Percentiles rank a stretch among this genome's conserved stretches.
Evolutionary conservation across 2,797 vertebrate species (phyloP).

Genomic region (Phoebastria nigripes): DNA sequence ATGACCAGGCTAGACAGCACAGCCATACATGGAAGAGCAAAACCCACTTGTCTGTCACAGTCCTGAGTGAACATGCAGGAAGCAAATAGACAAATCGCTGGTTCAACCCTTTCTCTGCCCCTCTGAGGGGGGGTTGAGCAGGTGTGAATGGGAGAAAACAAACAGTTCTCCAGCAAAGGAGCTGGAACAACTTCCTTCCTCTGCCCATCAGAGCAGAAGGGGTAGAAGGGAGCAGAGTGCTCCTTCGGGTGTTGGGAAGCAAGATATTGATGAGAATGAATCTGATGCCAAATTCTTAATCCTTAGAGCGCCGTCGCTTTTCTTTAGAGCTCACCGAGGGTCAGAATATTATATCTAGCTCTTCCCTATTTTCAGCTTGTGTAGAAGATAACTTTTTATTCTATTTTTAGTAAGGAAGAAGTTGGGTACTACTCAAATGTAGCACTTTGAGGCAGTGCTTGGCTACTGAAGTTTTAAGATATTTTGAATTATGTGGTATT

Average conservation of each 20-base stretch:
- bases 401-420: constrained; percentile 31
- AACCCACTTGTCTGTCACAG: not conserved
- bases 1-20: not conserved
- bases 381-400: constrained; percentile 9
- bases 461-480: not conserved
- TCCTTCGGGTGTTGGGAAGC: not conserved
- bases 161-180: not conserved
- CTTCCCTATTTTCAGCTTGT: constrained; percentile 22
- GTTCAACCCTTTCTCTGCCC: not conserved
- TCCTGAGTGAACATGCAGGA: not conserved
- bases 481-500: not conserved
- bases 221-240: not conserved
- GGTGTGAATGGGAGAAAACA: not conserved
- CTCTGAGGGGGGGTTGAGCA: not conserved
- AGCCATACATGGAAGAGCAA: not conserved
- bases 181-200: not conserved
- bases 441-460: not conserved
- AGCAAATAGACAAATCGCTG: not conserved
- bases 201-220: not conserved
- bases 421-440: constrained; percentile 15
- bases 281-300: not conserved
- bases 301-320: not conserved
- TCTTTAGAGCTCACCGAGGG: not conserved
- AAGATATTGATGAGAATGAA: not conserved
- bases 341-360: constrained; percentile 1